Evolutionary conservation across 2,888 invertebrate genomes (phyloP), one percentile per base, ranked within the genome.

Genomic region (Eristalis arbustorum): DNA sequence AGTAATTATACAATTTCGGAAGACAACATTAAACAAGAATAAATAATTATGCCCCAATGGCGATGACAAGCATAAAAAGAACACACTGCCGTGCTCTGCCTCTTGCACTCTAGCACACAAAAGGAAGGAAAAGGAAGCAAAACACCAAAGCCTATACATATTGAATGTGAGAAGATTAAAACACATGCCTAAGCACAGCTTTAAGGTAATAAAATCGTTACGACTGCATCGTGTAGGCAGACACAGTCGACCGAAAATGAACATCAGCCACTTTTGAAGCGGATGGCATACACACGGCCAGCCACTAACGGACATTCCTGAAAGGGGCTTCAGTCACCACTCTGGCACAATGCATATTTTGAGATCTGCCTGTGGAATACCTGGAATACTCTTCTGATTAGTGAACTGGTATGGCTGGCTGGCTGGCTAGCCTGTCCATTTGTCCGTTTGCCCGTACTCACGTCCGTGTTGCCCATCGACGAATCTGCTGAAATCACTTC

Each of bases 171-270:
- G 73, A 81, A 85, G 73, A 81, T 81, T 81, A 77, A 85, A 77
- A 81, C 81, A 72, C 68, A 81, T 81, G 67, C 76, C 81, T 69
- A 73, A 85, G 84, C 73, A 73, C 63, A 66, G 72, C 81, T 85
- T 69, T 59, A 67, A 56, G 72, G 72, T 76, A 81, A 81, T 81
- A 81, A 85, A 85, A 85, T 77, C 77, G 63, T 77, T 67, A 85
- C 81, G 81, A 81, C 81, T 85, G 61, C 80, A 80, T 84, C 63
- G 34, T 84, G 62, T 80, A 80, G 76, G 67, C 75, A 71, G 56
- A 69, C 42, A 63, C 71, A 61, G 34, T 13, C 62, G 80, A 62
- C 79, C 71, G n/a, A 22, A 66, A 64, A 42, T 73, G 73, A 22
- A 69, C 56, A 42, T 13, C 56, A 23, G 14, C 34, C 56, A 28